phyloP scores from a whole-genome alignment of 2,113 vertebrate species.

The Hemibagrus wyckioides region DNA sequence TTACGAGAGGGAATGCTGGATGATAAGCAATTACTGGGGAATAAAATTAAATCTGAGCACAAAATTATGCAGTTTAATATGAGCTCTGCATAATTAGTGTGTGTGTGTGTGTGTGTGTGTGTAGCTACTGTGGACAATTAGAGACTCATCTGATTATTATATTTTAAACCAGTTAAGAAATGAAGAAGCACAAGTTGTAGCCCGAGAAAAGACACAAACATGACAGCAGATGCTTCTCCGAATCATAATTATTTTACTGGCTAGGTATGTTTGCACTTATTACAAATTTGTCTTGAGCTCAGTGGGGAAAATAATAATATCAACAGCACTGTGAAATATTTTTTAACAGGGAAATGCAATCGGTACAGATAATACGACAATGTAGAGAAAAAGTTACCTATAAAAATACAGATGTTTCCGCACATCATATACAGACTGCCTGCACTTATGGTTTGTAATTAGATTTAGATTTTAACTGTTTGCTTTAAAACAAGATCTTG shows the following conservation, averaged over 20 bases:
- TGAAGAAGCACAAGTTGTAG: not conserved
- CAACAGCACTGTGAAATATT: not conserved
- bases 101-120: conserved; percentile 13
- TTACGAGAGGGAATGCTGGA: not conserved
- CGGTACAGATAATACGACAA: not conserved
- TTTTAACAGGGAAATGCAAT: not conserved
- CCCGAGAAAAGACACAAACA: not conserved
- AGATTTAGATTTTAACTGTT: too few relatives aligned
- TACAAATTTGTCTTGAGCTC: not conserved
- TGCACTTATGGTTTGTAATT: too few relatives aligned
- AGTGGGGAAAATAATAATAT: not conserved
- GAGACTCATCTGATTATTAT: conserved; percentile 21
- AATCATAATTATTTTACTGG: not conserved
- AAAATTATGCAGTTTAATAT: conserved; percentile 40
- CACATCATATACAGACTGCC: too few relatives aligned
- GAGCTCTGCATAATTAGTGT: conserved; percentile 38
- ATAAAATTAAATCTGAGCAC: conserved; percentile 36
- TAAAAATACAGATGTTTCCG: too few relatives aligned
- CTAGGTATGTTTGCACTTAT: not conserved
- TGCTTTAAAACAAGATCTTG: too few relatives aligned
- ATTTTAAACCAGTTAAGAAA: conserved; percentile 19
- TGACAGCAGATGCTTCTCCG: not conserved
- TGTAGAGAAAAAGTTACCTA: not conserved
- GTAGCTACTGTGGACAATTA: conserved; percentile 6
- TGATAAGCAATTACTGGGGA: conserved; percentile 29